Evolutionary conservation across 2,888 invertebrate genomes (phyloP).

Genomic region (Athripsodes cinereus): DNA sequence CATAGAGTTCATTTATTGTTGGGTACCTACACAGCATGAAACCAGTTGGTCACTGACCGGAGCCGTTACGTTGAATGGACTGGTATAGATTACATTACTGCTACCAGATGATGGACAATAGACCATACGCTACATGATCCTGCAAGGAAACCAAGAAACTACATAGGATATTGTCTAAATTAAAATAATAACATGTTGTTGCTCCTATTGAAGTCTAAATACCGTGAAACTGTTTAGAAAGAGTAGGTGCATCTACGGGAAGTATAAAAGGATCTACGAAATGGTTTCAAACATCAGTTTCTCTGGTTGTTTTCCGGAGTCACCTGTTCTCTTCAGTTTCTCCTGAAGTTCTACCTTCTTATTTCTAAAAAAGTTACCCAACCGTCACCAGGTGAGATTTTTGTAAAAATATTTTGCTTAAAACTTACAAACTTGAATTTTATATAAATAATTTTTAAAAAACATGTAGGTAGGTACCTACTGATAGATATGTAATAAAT

Average conservation of each 20-base stretch:
- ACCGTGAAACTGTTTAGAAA: background rate
- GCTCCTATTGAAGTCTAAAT: background rate
- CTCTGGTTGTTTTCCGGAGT: constrained; percentile 15
- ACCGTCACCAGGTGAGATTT: too few species aligned
- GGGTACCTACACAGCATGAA: too few species aligned
- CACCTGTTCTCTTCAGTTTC: constrained; percentile 3
- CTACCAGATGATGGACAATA: background rate
- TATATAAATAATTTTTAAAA: background rate
- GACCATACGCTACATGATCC: background rate
- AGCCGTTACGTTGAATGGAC: background rate
- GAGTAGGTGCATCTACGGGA: background rate
- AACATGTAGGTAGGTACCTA: too few species aligned
- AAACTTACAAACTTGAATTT: background rate
- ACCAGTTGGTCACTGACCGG: background rate
- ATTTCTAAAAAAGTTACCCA: background rate
- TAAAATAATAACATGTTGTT: background rate
- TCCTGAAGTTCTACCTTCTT: background rate
- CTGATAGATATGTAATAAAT: too few species aligned
- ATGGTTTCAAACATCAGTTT: constrained; percentile 13
- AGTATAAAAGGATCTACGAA: constrained; percentile 11
- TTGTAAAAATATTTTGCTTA: too few species aligned
- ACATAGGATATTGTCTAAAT: background rate
- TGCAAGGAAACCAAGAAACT: background rate
- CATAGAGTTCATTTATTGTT: too few species aligned
- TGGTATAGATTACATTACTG: background rate